Evolutionary conservation across 2,888 invertebrate species (phyloP), one percentile per base, ranked within the genome.

Genomic region (Leptopterna dolabrata): DNA sequence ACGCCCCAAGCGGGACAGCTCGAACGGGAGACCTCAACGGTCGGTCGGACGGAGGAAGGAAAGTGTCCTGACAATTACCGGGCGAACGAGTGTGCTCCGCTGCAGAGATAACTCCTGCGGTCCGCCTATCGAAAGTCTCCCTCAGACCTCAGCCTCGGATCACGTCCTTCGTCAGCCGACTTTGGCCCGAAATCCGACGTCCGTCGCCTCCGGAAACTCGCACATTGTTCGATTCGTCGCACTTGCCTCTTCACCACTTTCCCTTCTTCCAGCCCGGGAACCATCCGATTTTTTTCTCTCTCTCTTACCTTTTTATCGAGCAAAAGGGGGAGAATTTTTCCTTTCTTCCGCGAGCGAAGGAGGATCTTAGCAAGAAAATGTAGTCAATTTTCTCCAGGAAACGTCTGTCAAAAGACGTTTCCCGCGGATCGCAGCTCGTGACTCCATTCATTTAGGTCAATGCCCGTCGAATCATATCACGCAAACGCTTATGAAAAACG

Each of bases 311-410:
- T 55, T 55, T 55, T 55, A 19, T 19, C 4, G 9, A 9, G 24
- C 63, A 63, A 63, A 63, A 24, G 63, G 63, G 27, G 63, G 9
- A 24, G n/a, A n/a, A n/a, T n/a, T n/a, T 24, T 24, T 63, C 27
- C 24, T 24, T 63, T 63, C 63, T 63, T 63, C 63, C 63, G 36
- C 63, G 11, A 16, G 63, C 7, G 63, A 63, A 63, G 63, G 63
- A 63, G 63, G 63, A 63, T 63, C 63, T 63, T n/a, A 19, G 9
- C 63, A 63, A 19, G 63, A 63, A 63, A 63, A 63, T 63, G 24
- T 63, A 63, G 63, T 63, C 63, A 63, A 63, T 63, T 63, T 63
- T 63, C 63, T 63, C 63, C 63, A 63, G 63, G 63, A 63, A 63
- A 24, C 63, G 19, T 63, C 63, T 24, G 24, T 63, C 63, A 63